Percentiles rank a stretch among this genome's conserved stretches.
Conservation (phyloP, 1,140 invertebrate genomes). For the Drosophila guanche region DNA sequence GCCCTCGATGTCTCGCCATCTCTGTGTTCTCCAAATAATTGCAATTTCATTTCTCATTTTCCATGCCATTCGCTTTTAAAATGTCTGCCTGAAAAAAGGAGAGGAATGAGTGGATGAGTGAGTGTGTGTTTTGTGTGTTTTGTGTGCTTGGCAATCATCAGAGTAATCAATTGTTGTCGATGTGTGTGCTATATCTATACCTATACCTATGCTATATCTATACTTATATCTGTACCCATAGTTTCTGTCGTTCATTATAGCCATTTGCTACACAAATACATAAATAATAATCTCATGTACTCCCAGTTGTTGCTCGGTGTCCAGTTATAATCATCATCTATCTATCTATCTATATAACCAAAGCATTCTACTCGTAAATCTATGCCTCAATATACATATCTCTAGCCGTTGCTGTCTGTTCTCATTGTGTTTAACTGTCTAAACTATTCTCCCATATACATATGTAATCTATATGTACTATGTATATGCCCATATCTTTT, state of each 20-base stretch:
- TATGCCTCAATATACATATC: constrained; percentile 24
- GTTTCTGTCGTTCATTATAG: constrained; percentile 52
- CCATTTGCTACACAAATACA: constrained; percentile 64
- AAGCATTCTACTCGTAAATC: constrained; percentile 25
- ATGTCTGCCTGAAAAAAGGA: background rate
- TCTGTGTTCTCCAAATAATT: constrained; percentile 50
- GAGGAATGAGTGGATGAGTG: constrained; percentile 4
- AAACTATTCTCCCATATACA: constrained; percentile 30
- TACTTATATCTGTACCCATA: too few relatives aligned
- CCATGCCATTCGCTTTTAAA: constrained; percentile 33
- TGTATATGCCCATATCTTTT: constrained; percentile 20
- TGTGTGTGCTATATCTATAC: constrained; percentile 49
- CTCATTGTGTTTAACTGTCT: constrained; percentile 49
- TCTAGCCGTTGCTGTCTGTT: constrained; percentile 29
- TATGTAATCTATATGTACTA: constrained; percentile 26
- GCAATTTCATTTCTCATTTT: constrained; percentile 56
- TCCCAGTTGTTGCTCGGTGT: constrained; percentile 54
- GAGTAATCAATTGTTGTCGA: constrained; percentile 75
- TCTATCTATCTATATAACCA: constrained; percentile 18
- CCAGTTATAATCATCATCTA: constrained; percentile 47
- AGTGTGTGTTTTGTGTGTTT: constrained; percentile 7
- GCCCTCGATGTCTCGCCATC: too few relatives aligned
- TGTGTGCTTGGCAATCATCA: constrained; percentile 54
- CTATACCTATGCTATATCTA: too few relatives aligned
- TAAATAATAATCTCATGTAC: constrained; percentile 56